Conservation (phyloP, 1,140 invertebrate genomes). For the Drosophila tristis region DNA sequence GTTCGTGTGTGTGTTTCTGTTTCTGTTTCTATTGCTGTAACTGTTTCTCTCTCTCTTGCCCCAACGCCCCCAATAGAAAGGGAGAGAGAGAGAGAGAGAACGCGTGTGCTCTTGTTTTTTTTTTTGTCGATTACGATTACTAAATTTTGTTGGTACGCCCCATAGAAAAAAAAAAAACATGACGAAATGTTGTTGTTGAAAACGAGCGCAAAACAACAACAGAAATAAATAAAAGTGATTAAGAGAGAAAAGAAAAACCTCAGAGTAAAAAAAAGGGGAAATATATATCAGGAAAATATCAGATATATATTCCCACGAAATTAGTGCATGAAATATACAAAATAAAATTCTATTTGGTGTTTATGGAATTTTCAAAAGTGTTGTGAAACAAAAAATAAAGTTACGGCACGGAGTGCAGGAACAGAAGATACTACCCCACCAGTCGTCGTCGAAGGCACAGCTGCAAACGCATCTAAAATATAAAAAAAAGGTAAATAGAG, state of each 20-base stretch:
- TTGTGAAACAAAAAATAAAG: conserved; percentile 40
- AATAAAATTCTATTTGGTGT: conserved; percentile 36
- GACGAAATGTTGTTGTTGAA: conserved; percentile 61
- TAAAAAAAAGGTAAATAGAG: conserved; percentile 67
- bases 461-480: conserved; percentile 58
- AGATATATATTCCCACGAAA: conserved; percentile 2
- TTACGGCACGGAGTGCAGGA: not conserved
- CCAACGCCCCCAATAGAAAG: too few species aligned
- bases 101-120: conserved; percentile 65
- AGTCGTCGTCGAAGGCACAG: conserved; percentile 14
- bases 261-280: conserved; percentile 9
- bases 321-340: conserved; percentile 31
- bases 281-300: conserved; percentile 5
- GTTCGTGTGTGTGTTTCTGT: conserved; percentile 14
- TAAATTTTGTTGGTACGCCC: conserved; percentile 50
- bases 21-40: too few species aligned
- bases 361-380: conserved; percentile 22
- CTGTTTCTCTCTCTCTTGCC: conserved; percentile 3
- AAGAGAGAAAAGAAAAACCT: conserved; percentile 29
- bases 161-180: conserved; percentile 55
- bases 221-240: conserved; percentile 48
- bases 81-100: conserved; percentile 15
- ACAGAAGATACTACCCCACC: conserved; percentile 26
- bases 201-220: conserved; percentile 55
- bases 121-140: conserved; percentile 74